phyloP scores from a whole-genome alignment of 1,140 invertebrate species.

The Anastatus disparis region DNA sequence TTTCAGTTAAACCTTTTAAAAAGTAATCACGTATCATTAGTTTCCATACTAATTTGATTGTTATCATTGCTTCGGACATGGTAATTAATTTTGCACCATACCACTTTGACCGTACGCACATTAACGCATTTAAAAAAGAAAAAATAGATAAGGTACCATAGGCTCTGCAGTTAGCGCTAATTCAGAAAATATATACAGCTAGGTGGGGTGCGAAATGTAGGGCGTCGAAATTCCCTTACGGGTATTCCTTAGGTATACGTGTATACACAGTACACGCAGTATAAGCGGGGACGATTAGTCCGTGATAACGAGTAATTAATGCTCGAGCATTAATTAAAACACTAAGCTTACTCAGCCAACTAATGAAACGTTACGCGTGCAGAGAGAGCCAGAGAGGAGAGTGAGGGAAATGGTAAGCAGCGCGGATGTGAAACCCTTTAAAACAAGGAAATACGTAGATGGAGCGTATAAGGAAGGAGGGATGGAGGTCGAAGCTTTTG shows the following conservation, averaged over 20 bases:
- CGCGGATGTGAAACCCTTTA: neutral
- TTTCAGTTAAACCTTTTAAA: no score
- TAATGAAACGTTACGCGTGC: conserved; percentile 28
- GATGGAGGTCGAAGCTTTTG: neutral
- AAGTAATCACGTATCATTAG: no score
- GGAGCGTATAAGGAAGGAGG: neutral
- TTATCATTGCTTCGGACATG: no score
- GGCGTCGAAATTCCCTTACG: neutral
- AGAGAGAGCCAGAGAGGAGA: no score
- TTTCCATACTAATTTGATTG: no score
- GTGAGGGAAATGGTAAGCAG: neutral
- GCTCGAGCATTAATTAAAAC: conserved; percentile 39
- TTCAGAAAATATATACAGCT: neutral
- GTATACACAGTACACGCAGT: no score
- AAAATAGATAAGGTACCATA: no score
- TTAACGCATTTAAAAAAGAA: no score
- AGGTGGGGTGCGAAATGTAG: neutral
- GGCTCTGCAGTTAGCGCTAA: neutral
- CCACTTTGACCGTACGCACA: neutral
- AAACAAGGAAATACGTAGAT: neutral
- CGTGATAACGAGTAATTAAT: conserved; percentile 45
- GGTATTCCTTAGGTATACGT: neutral
- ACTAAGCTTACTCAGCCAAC: conserved; percentile 9
- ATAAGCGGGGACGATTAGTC: conserved; percentile 43
- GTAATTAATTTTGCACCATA: conserved; percentile 24